Conservation (phyloP, 1,140 invertebrate genomes). For the Micrasema longulum region DNA sequence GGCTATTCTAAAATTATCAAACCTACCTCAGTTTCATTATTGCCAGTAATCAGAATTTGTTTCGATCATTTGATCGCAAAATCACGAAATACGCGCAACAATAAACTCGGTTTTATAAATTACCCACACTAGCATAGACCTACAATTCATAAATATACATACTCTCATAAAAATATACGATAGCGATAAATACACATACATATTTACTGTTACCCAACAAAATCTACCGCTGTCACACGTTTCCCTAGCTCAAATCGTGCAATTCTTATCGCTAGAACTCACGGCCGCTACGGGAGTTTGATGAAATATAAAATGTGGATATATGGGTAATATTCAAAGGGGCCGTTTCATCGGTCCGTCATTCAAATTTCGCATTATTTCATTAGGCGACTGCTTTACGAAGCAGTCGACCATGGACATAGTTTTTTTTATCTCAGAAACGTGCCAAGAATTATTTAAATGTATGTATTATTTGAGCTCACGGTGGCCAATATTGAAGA, state of each 20-base stretch:
- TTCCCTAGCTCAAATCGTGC: conserved; percentile 17
- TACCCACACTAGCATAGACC: too few species aligned
- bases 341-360: conserved; percentile 14
- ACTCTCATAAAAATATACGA: too few species aligned
- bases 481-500: too few species aligned
- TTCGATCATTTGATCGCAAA: background rate
- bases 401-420: background rate
- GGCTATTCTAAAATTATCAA: background rate
- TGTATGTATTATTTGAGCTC: too few species aligned
- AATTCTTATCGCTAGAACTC: conserved; percentile 18
- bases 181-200: too few species aligned
- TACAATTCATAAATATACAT: background rate
- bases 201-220: background rate
- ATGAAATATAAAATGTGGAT: background rate
- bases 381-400: background rate
- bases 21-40: background rate
- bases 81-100: background rate
- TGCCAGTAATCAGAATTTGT: background rate
- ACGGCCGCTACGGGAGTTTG: conserved; percentile 12
- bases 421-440: conserved; percentile 4
- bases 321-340: conserved; percentile 9
- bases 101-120: background rate
- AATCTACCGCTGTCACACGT: conserved; percentile 24
- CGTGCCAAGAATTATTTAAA: conserved; percentile 14
- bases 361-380: conserved; percentile 25